Evolutionary conservation across 2,797 vertebrate genomes (phyloP), one percentile per base, ranked within the genome.

Genomic region (Alectoris magna): DNA sequence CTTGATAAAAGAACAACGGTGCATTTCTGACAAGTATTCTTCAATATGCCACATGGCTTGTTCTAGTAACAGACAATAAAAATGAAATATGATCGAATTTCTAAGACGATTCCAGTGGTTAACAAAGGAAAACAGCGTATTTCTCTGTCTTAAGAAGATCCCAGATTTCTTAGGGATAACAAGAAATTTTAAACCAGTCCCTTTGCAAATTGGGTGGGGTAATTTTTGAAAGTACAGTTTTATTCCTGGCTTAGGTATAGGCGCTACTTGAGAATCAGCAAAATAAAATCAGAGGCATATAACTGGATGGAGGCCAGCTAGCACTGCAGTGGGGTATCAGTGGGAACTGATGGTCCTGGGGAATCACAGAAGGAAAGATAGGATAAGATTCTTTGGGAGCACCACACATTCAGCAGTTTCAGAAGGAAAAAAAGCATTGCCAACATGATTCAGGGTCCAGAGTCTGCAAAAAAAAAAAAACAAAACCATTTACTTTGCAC

Each of bases 21-120:
- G 91, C 90, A 85, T 79, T 96, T 97, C 91, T 95, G 90, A 96
- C 93, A 96, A 91, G 31, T 91, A 69, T 91, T 96, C 66, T 93
- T 96, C 95, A 96, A 90, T 91, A 92, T 88, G 64, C 77, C 92
- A 95, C 94, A 81, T 84, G 51, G 41, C 76, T 78, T 84, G 90
- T 93, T 96, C 95, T 85, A 96, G 75, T 92, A 95, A 92, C 73
- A 95, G 80, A 85, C 82, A 96, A 96, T 97, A 96, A 96, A 97
- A 96, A 93, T 92, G 66, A 97, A 95, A 94, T 93, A 71, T 31
- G 60, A 79, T 51, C 75, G 93, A 84, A 94, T 92, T 94, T 72
- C 90, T 67, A 46, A 76, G 76, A 77, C 92, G 73, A 93, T 78
- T 69, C 87, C 53, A 64, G 81, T 75, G 84, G 74, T 95, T 91